Conservation (phyloP, 2,113 vertebrate species). For the Thermophis baileyi region DNA sequence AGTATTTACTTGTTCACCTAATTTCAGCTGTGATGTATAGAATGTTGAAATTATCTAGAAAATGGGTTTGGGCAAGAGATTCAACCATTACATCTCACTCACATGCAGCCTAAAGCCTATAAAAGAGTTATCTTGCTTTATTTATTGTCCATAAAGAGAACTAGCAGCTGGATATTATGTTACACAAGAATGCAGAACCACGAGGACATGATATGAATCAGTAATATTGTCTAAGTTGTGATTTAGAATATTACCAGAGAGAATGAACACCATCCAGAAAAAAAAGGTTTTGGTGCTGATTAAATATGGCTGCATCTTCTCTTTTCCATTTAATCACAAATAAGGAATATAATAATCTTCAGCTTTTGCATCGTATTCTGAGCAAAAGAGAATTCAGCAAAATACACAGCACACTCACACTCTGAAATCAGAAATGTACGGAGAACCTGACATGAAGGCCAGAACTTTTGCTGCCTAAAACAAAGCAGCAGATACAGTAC, state of each 20-base stretch:
- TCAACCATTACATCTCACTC: neutral
- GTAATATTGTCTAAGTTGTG: constrained; percentile 58
- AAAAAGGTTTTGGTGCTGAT: constrained; percentile 50
- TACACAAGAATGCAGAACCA: constrained; percentile 40
- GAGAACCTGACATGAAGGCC: neutral
- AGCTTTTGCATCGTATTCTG: constrained; percentile 44
- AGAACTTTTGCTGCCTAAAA: neutral
- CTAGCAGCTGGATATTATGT: constrained; percentile 11
- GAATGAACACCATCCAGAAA: constrained; percentile 50
- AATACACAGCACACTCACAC: constrained; percentile 39
- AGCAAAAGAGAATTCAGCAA: constrained; percentile 46
- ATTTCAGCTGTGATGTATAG: neutral
- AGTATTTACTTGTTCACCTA: neutral
- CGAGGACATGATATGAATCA: constrained; percentile 49
- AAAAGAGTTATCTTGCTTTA: constrained; percentile 5
- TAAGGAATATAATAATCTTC: constrained; percentile 44
- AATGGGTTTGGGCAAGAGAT: neutral
- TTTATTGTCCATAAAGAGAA: constrained; percentile 4
- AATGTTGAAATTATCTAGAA: neutral
- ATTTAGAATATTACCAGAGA: constrained; percentile 55
- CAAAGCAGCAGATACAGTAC: neutral
- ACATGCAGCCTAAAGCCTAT: neutral
- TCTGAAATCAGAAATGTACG: constrained; percentile 49
- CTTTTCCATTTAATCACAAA: constrained; percentile 43
- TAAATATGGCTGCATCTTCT: constrained; percentile 63